These are phyloP conservation scores for Halcyon senegalensis DNA, from an alignment of 2,113 vertebrate genomes.

Conservation along the genomic window DNA sequence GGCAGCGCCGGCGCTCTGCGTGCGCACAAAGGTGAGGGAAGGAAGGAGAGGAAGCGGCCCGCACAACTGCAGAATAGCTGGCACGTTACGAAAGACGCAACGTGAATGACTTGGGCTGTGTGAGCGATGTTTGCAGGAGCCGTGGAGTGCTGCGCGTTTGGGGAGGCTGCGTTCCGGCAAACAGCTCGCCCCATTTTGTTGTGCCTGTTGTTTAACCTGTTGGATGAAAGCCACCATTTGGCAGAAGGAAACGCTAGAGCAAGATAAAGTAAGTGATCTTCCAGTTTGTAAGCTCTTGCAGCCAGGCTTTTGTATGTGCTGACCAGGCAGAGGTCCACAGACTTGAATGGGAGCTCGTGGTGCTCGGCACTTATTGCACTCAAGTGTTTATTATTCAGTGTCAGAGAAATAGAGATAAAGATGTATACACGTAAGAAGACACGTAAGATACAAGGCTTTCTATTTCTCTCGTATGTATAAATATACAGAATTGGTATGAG, in stretches of 20 bases:
- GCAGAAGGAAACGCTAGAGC: neutral
- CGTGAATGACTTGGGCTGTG: neutral
- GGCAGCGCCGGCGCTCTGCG: neutral
- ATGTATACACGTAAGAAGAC: neutral
- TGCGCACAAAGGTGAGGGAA: neutral
- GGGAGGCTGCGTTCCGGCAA: neutral
- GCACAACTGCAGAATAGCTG: neutral
- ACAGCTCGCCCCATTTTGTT: neutral
- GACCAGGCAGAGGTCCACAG: neutral
- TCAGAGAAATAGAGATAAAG: neutral
- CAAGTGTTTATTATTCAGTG: neutral
- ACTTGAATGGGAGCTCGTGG: neutral
- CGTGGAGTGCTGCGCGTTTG: neutral
- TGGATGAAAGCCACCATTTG: conserved; percentile 11
- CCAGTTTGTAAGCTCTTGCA: neutral
- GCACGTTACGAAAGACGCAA: neutral
- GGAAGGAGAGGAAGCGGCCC: neutral
- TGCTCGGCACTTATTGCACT: neutral
- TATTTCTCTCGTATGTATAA: neutral
- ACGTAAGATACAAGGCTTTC: neutral
- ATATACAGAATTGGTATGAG: neutral
- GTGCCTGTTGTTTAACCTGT: neutral
- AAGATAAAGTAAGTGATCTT: neutral
- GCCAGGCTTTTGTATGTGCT: neutral
- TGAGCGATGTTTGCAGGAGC: neutral